These are phyloP conservation scores for Oncorhynchus masou DNA, from an alignment of 2,113 vertebrate species.

Conservation along the genomic window DNA sequence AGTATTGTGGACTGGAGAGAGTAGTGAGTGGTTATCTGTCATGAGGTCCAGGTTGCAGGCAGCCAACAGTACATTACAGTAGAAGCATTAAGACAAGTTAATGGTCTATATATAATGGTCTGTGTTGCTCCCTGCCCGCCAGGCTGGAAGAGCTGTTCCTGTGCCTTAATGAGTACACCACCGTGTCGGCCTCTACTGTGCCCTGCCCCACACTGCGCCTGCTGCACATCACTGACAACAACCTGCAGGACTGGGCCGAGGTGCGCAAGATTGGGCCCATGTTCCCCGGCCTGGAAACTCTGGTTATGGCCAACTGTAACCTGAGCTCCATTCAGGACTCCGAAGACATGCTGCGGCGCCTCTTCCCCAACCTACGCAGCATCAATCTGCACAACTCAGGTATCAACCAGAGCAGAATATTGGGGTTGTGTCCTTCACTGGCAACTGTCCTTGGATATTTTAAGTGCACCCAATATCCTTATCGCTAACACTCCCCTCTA, in stretches of 20 bases:
- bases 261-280: slow-evolving; percentile 91
- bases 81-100: too few species aligned
- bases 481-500: not conserved
- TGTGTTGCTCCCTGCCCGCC: slow-evolving; percentile 25
- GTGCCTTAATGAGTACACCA: slow-evolving; percentile 97
- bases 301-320: slow-evolving; percentile 95
- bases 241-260: slow-evolving; percentile 93
- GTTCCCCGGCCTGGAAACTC: slow-evolving; percentile 91
- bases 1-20: not conserved
- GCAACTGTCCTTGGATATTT: not conserved
- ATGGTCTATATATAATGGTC: too few species aligned
- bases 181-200: slow-evolving; percentile 83
- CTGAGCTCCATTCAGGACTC: slow-evolving; percentile 84
- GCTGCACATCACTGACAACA: slow-evolving; percentile 97
- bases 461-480: too few species aligned
- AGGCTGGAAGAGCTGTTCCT: slow-evolving; percentile 98
- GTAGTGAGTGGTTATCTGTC: too few species aligned
- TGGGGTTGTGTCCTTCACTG: not conserved
- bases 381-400: slow-evolving; percentile 97
- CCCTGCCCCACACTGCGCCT: slow-evolving; percentile 90
- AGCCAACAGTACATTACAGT: too few species aligned
- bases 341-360: slow-evolving; percentile 80
- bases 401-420: slow-evolving; percentile 51
- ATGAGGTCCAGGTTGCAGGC: too few species aligned
- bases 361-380: slow-evolving; percentile 90